Base-by-base conservation (phyloP, 2,888 invertebrate genomes). In the Ophioninae sp. region DNA sequence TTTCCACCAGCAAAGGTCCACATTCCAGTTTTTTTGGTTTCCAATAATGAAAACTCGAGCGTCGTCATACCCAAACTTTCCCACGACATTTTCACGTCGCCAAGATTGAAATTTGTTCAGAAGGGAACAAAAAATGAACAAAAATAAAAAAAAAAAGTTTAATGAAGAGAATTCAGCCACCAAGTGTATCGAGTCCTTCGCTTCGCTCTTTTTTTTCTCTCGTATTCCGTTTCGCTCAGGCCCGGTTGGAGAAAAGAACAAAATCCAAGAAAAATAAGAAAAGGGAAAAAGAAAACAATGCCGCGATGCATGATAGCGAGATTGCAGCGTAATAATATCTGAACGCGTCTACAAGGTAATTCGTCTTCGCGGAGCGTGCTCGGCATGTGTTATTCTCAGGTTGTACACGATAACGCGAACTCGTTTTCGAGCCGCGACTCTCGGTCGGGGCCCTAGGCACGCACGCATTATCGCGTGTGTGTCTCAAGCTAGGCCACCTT, bases 401-500 rank as follows among this genome's bases (percentile, higher is more conserved):
- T 69, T 30, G 17, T 17, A 75, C 75, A 68, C 79, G 84, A 81
- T 84, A 84, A 81, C 67, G 75, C 84, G 63, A 81, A 59, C 81
- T 72, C 65, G 81, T 81, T 83, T 83, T 81, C 81, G 77, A 71
- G 37, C 37, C 44, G 63, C 67, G 75, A 63, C 72, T 20, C 63
- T 67, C 72, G 71, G 72, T 76, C 79, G 63, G 75, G 63, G 75
- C 74, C 71, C 76, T 81, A 51, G 51, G 51, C 84, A 68, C 84
- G 84, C 84, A 84, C 78, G 75, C 79, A 76, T 84, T 84, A 84
- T 84, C 84, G 84, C 81, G 79, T 84, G 81, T 74, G 69, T 75
- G 68, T 72, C 75, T 30, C 63, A 58, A 67, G 51, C 51, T 51
- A 69, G 76, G 77, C 77, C 72, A 59, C 71, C 72, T 77, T 56